Conservation (phyloP, 1,140 invertebrate species). For the Meloidogyne exigua region DNA sequence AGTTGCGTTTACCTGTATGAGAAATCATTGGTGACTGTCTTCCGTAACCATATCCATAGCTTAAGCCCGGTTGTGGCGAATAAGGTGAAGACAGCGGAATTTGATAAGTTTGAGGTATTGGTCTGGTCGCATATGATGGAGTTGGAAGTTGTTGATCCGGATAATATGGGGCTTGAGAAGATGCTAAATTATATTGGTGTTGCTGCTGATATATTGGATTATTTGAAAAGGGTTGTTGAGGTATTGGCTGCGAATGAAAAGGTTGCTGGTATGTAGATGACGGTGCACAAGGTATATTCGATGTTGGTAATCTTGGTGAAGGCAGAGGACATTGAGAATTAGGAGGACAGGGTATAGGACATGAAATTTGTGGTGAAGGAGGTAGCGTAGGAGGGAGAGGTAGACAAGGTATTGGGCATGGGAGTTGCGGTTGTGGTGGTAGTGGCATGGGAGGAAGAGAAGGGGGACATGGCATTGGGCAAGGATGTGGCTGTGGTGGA, state of each 20-base stretch:
- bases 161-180: background rate
- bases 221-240: too few species aligned
- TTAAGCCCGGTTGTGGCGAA: background rate
- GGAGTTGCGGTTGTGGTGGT: background rate
- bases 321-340: conserved; percentile 4
- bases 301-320: background rate
- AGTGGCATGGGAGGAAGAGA: background rate
- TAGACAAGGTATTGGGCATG: background rate
- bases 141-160: background rate
- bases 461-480: background rate
- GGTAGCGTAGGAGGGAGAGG: background rate
- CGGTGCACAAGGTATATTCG: background rate
- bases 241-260: background rate
- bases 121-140: background rate
- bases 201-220: background rate
- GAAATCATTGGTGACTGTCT: background rate
- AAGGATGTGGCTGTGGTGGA: background rate
- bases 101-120: background rate
- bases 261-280: background rate
- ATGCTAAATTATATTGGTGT: background rate
- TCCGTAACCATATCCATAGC: background rate
- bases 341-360: background rate
- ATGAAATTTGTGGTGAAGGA: background rate
- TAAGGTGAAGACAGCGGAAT: background rate
- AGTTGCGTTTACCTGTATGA: background rate